Evolutionary conservation across 2,113 vertebrate genomes (phyloP).

Genomic region (Psophia crepitans): DNA sequence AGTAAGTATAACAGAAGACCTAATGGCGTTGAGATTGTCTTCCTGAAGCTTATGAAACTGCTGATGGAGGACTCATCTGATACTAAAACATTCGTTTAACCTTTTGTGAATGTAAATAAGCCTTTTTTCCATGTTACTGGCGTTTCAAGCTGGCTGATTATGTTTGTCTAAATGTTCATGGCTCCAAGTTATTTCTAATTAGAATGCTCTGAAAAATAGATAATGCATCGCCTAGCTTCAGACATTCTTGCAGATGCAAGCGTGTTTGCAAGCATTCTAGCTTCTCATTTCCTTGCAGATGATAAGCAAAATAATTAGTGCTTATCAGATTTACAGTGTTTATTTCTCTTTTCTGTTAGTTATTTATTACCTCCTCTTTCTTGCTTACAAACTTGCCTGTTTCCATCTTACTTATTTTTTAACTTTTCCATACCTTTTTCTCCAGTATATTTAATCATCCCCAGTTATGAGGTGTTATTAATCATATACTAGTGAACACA

Average conservation of each 20-base stretch:
- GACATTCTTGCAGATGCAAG: not conserved
- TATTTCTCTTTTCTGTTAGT: not conserved
- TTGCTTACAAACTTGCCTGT: not conserved
- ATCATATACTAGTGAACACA: not conserved
- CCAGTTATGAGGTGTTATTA: not conserved
- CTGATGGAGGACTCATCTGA: not conserved
- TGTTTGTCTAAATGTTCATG: not conserved
- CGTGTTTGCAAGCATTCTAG: not conserved
- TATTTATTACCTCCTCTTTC: not conserved
- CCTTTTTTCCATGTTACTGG: not conserved
- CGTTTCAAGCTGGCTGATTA: not conserved
- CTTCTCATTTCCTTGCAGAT: not conserved
- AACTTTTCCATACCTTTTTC: not conserved
- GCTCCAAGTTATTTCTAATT: constrained; percentile 3
- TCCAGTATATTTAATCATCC: not conserved
- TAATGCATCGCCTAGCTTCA: not conserved
- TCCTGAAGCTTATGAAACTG: not conserved
- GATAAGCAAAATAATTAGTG: constrained; percentile 1
- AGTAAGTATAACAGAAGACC: not conserved
- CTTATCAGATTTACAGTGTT: not conserved
- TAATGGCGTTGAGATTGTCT: not conserved
- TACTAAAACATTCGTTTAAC: not conserved
- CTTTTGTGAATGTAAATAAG: not conserved
- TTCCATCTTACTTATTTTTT: not conserved
- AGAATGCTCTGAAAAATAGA: not conserved